These are phyloP conservation scores for Chamaetylas fuelleborni DNA, from an alignment of 2,113 vertebrate genomes.

Conservation along the genomic window DNA sequence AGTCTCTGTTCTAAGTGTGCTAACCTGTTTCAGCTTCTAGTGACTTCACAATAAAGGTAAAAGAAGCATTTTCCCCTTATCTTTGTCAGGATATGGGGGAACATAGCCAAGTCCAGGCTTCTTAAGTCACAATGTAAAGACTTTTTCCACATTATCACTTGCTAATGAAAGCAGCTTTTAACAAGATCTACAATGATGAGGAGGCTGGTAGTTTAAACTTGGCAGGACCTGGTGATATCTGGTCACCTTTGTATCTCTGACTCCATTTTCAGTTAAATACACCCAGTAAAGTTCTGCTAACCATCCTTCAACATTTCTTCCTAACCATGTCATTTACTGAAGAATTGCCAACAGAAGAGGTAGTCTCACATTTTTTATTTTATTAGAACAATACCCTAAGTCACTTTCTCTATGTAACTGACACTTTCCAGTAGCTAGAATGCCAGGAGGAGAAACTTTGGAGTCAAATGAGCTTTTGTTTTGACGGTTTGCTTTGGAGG, in stretches of 20 bases:
- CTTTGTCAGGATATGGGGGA: background rate
- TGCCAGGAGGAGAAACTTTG: background rate
- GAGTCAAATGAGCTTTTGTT: conserved; percentile 38
- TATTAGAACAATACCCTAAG: background rate
- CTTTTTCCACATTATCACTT: background rate
- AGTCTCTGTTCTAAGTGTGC: background rate
- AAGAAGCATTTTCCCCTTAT: background rate
- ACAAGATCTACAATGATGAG: background rate
- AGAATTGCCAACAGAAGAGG: background rate
- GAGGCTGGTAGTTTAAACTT: background rate
- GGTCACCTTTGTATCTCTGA: background rate
- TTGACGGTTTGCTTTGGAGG: conserved; percentile 34
- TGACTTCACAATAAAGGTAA: background rate
- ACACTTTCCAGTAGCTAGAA: background rate
- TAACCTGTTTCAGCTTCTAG: background rate
- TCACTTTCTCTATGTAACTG: background rate
- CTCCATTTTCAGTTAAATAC: background rate
- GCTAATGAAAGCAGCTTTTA: background rate
- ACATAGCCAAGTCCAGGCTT: background rate
- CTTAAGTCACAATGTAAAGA: background rate
- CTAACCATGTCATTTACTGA: background rate
- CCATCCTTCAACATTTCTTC: background rate
- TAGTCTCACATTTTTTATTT: background rate
- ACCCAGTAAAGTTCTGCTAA: background rate
- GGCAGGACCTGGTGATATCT: background rate